Evolutionary conservation across 1,140 invertebrate genomes (phyloP).

Genomic region (Helicoverpa armigera): DNA sequence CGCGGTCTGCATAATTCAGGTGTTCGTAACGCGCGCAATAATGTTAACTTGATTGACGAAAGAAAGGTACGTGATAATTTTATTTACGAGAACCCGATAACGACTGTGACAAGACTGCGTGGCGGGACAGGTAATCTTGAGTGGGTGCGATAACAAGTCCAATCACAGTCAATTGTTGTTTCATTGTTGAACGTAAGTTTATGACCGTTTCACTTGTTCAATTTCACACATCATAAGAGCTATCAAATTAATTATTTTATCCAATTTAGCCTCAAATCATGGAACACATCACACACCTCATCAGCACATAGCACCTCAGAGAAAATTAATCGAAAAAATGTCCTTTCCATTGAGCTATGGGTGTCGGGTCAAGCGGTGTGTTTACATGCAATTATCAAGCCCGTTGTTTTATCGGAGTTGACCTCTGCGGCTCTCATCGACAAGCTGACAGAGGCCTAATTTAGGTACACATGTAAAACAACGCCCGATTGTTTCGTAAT

Average conservation of each 20-base stretch:
- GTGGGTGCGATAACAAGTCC: constrained; percentile 17
- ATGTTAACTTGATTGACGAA: constrained; percentile 49
- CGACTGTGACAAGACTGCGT: constrained; percentile 24
- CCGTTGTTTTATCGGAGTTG: constrained; percentile 59
- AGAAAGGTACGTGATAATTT: constrained; percentile 42
- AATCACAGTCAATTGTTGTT: constrained; percentile 17
- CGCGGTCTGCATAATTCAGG: constrained; percentile 46
- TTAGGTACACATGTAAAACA: constrained; percentile 53
- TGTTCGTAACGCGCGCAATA: constrained; percentile 28
- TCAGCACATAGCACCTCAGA: too few species aligned
- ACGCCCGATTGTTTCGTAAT: constrained; percentile 52
- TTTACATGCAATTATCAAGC: constrained; percentile 68
- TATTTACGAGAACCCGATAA: constrained; percentile 26
- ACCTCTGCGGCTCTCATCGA: constrained; percentile 53
- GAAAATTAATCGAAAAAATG: constrained; percentile 1
- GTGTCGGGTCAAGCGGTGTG: constrained; percentile 38
- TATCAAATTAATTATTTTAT: background rate
- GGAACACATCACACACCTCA: too few species aligned
- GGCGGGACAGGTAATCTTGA: constrained; percentile 31
- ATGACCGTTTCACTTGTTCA: background rate
- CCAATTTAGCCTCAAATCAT: background rate
- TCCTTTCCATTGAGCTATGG: constrained; percentile 39
- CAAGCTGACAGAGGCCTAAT: constrained; percentile 55
- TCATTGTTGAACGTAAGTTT: background rate
- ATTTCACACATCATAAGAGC: background rate